Evolutionary conservation across 2,888 invertebrate species (phyloP).

Genomic region (Saturnia pavonia): DNA sequence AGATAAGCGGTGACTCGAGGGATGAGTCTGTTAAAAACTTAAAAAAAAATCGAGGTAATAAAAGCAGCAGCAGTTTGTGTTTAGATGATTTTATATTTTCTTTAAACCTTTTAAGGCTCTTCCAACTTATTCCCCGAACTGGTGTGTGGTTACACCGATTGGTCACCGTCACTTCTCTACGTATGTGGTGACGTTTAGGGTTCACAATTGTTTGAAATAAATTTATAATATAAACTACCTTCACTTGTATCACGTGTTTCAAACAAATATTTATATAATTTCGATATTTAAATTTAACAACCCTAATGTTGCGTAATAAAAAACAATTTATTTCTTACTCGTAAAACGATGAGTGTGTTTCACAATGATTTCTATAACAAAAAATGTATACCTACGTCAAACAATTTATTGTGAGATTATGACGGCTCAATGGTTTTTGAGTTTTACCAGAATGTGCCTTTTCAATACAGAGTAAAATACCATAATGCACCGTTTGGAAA

Average conservation of each 20-base stretch:
- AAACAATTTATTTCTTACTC: constrained; percentile 3
- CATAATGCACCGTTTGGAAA: neutral
- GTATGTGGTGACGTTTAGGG: no score
- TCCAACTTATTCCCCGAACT: no score
- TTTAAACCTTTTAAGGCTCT: no score
- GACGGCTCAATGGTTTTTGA: neutral
- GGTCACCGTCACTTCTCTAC: no score
- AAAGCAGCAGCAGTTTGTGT: no score
- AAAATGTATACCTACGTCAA: neutral
- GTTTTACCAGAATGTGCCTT: neutral
- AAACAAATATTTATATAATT: neutral
- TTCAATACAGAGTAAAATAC: neutral
- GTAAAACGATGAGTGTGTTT: neutral
- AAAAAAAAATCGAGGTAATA: no score
- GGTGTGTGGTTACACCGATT: no score
- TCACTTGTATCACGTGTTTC: neutral
- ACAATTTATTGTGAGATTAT: neutral
- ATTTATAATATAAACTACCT: neutral
- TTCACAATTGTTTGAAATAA: no score
- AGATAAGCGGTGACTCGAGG: no score
- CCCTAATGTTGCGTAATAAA: neutral
- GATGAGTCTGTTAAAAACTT: no score
- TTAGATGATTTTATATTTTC: no score
- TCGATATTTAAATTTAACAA: neutral
- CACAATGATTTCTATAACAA: neutral